These are phyloP conservation scores for Aix galericulata DNA, from an alignment of 2,113 vertebrate species.

Conservation along the genomic window DNA sequence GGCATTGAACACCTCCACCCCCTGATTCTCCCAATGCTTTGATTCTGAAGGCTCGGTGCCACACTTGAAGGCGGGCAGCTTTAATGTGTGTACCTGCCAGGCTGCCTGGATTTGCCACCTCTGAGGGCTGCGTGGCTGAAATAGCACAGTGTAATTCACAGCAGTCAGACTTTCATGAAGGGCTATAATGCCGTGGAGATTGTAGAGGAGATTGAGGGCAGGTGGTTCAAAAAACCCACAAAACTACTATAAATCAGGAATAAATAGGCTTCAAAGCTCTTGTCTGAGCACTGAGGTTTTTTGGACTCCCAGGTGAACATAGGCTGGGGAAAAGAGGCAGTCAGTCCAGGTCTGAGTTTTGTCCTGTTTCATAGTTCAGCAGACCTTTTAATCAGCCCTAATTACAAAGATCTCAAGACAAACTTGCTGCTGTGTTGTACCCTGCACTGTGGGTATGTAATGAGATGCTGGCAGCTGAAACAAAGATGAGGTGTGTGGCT, in stretches of 20 bases:
- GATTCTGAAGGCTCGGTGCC: not conserved
- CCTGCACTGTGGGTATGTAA: not conserved
- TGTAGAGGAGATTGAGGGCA: not conserved
- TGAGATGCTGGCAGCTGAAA: accelerated
- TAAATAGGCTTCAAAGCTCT: not conserved
- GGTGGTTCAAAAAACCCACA: no score
- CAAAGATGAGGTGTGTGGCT: accelerated
- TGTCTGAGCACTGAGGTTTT: not conserved
- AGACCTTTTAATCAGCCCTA: not conserved
- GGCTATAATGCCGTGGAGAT: no score
- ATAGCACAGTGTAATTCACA: not conserved
- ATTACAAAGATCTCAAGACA: accelerated
- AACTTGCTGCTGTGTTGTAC: accelerated
- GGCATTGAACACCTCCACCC: not conserved
- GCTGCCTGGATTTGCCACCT: not conserved
- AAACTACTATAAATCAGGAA: not conserved
- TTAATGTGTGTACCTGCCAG: not conserved
- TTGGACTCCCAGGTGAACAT: not conserved
- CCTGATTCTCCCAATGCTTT: not conserved
- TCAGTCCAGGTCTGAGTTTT: not conserved
- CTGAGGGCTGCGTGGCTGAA: not conserved
- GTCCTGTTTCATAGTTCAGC: not conserved
- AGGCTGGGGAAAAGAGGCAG: not conserved
- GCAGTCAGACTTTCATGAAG: not conserved
- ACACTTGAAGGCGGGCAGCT: not conserved